These are phyloP conservation scores for Panulirus ornatus DNA, from an alignment of 1,140 invertebrate species.

Conservation along the genomic window DNA sequence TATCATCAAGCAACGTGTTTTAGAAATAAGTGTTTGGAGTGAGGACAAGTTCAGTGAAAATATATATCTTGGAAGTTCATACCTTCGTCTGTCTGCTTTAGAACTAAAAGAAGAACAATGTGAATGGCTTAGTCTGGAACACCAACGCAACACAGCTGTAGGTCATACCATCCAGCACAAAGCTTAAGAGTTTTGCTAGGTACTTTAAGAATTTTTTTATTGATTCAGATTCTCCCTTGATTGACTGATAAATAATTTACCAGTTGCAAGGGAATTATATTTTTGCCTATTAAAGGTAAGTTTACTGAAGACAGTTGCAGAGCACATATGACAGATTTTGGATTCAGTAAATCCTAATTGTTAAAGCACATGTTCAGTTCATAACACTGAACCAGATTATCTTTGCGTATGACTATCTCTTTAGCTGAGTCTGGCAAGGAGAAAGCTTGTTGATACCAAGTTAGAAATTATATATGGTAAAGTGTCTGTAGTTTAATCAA, in stretches of 20 bases:
- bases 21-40: constrained; percentile 97
- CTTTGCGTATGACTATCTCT: neutral
- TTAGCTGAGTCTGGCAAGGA: neutral
- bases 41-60: constrained; percentile 97
- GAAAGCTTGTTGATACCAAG: neutral
- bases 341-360: neutral
- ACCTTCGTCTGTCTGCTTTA: constrained; percentile 84
- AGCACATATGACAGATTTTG: neutral
- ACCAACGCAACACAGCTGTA: constrained; percentile 72
- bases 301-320: neutral
- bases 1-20: constrained; percentile 84
- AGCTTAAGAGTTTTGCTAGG: constrained; percentile 10
- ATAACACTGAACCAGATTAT: neutral
- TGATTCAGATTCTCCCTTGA: neutral
- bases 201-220: constrained; percentile 12
- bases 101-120: constrained; percentile 86
- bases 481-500: too few relatives aligned
- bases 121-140: constrained; percentile 79
- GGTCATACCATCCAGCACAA: constrained; percentile 68
- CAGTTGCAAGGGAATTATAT: neutral
- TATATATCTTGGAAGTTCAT: constrained; percentile 93
- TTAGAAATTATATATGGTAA: neutral
- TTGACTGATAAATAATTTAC: neutral
- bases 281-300: constrained; percentile 1
- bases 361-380: neutral